Base-by-base conservation (phyloP, 2,113 vertebrate species). In the Castor canadensis region DNA sequence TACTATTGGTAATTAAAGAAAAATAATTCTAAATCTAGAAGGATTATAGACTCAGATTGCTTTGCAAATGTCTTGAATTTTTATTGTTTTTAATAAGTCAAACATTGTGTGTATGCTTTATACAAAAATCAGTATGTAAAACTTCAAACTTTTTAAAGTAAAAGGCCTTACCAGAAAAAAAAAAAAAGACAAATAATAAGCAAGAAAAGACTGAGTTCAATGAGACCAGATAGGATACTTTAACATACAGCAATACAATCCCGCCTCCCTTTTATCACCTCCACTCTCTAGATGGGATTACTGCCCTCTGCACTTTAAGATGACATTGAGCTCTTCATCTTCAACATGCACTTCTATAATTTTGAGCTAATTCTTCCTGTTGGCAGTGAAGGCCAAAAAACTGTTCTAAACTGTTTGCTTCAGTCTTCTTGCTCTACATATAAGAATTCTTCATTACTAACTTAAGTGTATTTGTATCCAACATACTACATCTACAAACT, bases 141-240 rank as follows among this genome's bases (percentile, higher is more conserved):
- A 76, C 28, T 71, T 26, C 2, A 45, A 62, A 26, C 5, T 20
- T 71, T 76, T 43, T 76, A 26, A 77, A 93, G 49, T 72, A 54
- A 76, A 82, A 95, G 77, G 62, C 9, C 77, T 91, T 91, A 38
- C 22, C 58, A 69, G 45, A n/a, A 52, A 56, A 91, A 76, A 81
- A 92, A 81, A 54, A n/a, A 66, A 26, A 89, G n/a, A 92, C 1
- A 72, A 6, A 64, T 16, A 86, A 82, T 47, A 6, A 60, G 6
- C 47, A 32, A 54, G 24, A 71, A 87, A 64, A 45, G 7, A 26
- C 38, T 28, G 40, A 58, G n/a, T 69, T 62, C 47, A n/a, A 88
- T 87, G 40, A 91, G 86, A n/a, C 45, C 47, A 9, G 54, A 49
- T 0, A 26, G 17, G 64, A 47, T 30, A 38, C 67, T 30, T 73